phyloP scores from a whole-genome alignment of 1,140 invertebrate genomes.

The Globodera rostochiensis region DNA sequence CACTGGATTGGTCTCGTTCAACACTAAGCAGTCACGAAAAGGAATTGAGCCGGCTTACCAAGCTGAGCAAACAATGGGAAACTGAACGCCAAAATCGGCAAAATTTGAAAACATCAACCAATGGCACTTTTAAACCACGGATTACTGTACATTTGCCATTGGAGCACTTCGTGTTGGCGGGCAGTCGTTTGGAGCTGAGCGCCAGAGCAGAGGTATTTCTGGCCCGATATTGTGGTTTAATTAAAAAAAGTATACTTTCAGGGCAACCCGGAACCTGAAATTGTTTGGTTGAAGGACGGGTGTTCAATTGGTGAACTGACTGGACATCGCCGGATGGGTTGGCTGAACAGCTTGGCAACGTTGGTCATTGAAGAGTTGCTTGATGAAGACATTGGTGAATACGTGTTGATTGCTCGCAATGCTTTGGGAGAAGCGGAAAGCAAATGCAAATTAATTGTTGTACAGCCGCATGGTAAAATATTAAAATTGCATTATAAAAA shows the following conservation, averaged over 20 bases:
- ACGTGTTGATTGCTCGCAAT: slow-evolving; percentile 77
- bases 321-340: slow-evolving; percentile 73
- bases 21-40: neutral
- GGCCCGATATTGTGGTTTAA: no score
- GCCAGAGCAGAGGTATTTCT: slow-evolving; percentile 73
- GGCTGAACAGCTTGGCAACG: slow-evolving; percentile 70
- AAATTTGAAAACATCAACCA: neutral
- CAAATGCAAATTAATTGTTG: slow-evolving; percentile 68
- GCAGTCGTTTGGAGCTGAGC: slow-evolving; percentile 50
- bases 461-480: no score
- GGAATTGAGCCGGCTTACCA: slow-evolving; percentile 1
- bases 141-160: neutral
- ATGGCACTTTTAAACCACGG: neutral
- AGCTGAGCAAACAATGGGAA: slow-evolving; percentile 14
- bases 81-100: neutral
- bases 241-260: slow-evolving; percentile 73
- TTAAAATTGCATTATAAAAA: slow-evolving; percentile 65
- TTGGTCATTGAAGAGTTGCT: slow-evolving; percentile 80
- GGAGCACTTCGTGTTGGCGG: slow-evolving; percentile 24
- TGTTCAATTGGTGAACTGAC: slow-evolving; percentile 66
- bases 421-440: slow-evolving; percentile 75
- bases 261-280: slow-evolving; percentile 69
- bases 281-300: slow-evolving; percentile 69
- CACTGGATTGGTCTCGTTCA: slow-evolving; percentile 8
- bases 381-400: slow-evolving; percentile 79